Evolutionary conservation across 2,888 invertebrate species (phyloP), one percentile per base, ranked within the genome.

Genomic region (Ophion ventricosus): DNA sequence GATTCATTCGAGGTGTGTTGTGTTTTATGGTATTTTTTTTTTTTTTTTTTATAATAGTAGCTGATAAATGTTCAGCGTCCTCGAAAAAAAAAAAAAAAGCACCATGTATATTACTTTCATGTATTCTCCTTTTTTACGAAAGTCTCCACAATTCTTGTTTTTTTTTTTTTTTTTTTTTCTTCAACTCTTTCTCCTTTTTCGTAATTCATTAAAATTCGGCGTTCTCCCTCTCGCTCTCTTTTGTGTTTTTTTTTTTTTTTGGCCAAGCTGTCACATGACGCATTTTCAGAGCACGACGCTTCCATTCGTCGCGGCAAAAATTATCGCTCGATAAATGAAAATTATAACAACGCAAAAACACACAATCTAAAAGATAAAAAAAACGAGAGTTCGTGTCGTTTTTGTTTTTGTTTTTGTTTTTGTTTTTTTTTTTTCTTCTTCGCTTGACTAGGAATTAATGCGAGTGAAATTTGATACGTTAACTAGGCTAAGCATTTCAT

Each of bases 61-160:
- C 70, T 74, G 66, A 73, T 76, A 83, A 80, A 86, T 82, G 63
- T 54, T 75, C 80, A 73, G 57, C 70, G 23, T 81, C 78, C 23
- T 66, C 83, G 85, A 83, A 57, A 75, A 67, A 88, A 86, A 88
- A 85, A 84, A 67, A 66, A 66, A 88, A 87, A 88, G 87, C 87
- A 88, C 87, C 87, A 87, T 87, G 86, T 83, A 72, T 84, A 85
- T 88, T 90, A 90, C 89, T 90, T 90, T 89, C 90, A 90, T 88
- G 57, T 73, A 79, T 61, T 77, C 83, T 87, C 85, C 83, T 83
- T 85, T 85, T 84, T 86, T 77, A 86, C 73, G 80, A 73, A 56
- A 73, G 63, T 63, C 64, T 73, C 63, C 25, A 74, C 74, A 25
- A 73, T 56, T 72, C 17, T 20, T 63, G 54, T 63, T 23, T 49